These are phyloP conservation scores for Ailurus styani DNA, from an alignment of 2,113 vertebrate genomes.

Conservation along the genomic window DNA sequence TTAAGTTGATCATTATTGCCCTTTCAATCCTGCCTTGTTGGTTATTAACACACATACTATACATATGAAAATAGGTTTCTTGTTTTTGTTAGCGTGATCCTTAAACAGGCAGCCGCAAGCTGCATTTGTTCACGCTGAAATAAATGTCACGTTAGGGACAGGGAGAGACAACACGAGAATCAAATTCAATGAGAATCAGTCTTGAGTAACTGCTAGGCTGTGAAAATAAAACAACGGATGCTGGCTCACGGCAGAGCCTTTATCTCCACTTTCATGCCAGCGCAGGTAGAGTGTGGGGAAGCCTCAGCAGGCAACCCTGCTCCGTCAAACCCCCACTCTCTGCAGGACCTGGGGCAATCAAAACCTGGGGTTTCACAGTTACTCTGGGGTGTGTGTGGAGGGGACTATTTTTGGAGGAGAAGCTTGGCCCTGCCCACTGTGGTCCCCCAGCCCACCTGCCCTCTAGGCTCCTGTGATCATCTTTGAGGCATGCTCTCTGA, in stretches of 20 bases:
- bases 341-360: too few relatives aligned
- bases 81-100: background rate
- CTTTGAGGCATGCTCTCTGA: background rate
- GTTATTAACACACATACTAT: constrained; percentile 56
- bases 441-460: too few relatives aligned
- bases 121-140: background rate
- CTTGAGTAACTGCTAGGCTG: background rate
- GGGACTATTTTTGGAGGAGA: background rate
- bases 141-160: background rate
- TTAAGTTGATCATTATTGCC: background rate
- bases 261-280: background rate
- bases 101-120: background rate
- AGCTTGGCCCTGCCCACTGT: too few relatives aligned
- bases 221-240: background rate
- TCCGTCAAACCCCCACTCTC: background rate
- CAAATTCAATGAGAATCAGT: background rate
- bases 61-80: background rate
- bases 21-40: constrained; percentile 46
- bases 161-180: background rate
- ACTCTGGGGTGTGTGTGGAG: background rate
- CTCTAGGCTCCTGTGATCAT: background rate
- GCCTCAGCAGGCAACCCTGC: background rate
- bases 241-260: background rate
- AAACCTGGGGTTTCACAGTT: background rate
- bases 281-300: background rate